A percentile compares a stretch with the other conserved stretches of the same genome.
These are phyloP conservation scores for Gadus chalcogrammus DNA, from an alignment of 2,113 vertebrate genomes.

Conservation along the genomic window DNA sequence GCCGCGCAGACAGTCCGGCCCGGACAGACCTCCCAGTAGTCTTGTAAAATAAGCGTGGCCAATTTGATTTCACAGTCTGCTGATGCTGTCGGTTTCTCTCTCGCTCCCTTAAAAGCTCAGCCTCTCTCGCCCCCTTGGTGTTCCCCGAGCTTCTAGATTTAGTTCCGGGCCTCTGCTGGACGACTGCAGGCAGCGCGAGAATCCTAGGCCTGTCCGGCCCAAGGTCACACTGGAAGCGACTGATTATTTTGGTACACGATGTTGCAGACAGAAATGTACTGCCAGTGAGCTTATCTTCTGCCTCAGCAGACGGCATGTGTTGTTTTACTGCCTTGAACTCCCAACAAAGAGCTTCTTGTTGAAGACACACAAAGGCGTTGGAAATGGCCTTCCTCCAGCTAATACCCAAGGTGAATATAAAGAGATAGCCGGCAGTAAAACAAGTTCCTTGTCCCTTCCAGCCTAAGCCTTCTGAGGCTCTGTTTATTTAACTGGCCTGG, in stretches of 20 bases:
- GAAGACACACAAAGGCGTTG: constrained; percentile 32
- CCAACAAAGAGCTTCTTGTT: constrained; percentile 44
- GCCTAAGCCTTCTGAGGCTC: constrained; percentile 5
- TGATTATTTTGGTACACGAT: constrained; percentile 6
- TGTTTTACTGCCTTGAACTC: constrained; percentile 15
- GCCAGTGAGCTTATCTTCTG: constrained; percentile 31
- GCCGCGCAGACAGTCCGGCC: constrained; percentile 25
- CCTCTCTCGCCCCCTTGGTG: not conserved
- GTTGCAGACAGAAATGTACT: constrained; percentile 32
- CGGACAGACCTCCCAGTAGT: constrained; percentile 41
- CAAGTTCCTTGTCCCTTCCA: constrained; percentile 20
- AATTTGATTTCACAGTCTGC: constrained; percentile 46
- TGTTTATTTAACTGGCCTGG: constrained; percentile 34
- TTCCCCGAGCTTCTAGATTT: not conserved
- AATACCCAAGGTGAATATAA: constrained; percentile 45
- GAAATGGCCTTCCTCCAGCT: constrained; percentile 23
- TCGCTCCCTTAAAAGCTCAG: not conserved
- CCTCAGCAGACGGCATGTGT: not conserved
- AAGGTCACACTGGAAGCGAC: not conserved
- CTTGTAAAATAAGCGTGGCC: constrained; percentile 40
- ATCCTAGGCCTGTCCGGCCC: not conserved
- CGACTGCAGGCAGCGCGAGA: not conserved
- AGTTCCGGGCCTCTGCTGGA: constrained; percentile 7
- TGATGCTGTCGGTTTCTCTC: constrained; percentile 4
- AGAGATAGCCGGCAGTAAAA: constrained; percentile 39